These are phyloP conservation scores for Thunnus albacares DNA, from an alignment of 2,797 vertebrate genomes.

Conservation along the genomic window DNA sequence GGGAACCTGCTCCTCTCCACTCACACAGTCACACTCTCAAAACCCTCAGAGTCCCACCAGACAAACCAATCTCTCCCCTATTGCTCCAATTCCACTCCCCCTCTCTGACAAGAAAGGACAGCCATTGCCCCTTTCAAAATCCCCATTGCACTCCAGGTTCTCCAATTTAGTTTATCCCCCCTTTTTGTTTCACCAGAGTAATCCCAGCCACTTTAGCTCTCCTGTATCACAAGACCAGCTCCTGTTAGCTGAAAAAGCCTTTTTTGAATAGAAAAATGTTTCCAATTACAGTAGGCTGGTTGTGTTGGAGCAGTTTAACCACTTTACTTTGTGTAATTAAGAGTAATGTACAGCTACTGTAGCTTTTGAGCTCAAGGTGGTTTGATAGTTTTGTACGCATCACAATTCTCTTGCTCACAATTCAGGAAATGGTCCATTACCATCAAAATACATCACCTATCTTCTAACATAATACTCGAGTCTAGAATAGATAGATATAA, in stretches of 20 bases:
- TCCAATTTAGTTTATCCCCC: slow-evolving; percentile 76
- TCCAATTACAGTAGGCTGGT: neutral
- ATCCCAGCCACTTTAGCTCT: slow-evolving; percentile 49
- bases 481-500: too few relatives aligned
- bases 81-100: slow-evolving; percentile 46
- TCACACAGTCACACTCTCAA: slow-evolving; percentile 19
- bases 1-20: slow-evolving; percentile 39
- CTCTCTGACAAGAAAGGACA: slow-evolving; percentile 49
- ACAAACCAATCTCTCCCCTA: slow-evolving; percentile 65
- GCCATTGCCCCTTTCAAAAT: slow-evolving; percentile 42
- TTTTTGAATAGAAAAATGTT: slow-evolving; percentile 8
- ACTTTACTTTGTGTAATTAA: neutral
- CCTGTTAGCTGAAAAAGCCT: slow-evolving; percentile 9
- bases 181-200: slow-evolving; percentile 63
- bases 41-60: slow-evolving; percentile 59
- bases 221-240: slow-evolving; percentile 16
- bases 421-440: neutral
- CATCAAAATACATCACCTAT: neutral
- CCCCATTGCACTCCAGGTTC: slow-evolving; percentile 54
- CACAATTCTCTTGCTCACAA: too few relatives aligned
- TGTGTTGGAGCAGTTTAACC: neutral
- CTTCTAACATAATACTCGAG: too few relatives aligned
- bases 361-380: neutral
- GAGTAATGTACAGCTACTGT: neutral
- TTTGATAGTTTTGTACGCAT: too few relatives aligned